phyloP scores from a whole-genome alignment of 2,888 invertebrate species.

The Petrophora chlorosata region DNA sequence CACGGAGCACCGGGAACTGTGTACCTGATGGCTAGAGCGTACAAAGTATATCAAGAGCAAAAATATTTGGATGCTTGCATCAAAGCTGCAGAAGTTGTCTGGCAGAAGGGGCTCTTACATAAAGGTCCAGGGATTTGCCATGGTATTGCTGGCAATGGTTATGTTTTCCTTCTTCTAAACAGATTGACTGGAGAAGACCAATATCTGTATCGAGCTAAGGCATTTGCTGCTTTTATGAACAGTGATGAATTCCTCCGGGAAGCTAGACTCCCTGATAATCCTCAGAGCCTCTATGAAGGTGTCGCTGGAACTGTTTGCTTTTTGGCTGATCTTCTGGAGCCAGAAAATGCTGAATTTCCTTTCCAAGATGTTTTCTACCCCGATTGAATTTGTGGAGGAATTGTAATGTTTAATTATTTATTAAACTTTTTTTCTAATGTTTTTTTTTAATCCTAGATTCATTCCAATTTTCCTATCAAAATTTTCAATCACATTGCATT shows the following conservation, averaged over 20 bases:
- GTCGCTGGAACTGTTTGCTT: constrained; percentile 93
- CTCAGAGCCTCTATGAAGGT: constrained; percentile 94
- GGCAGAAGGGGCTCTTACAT: constrained; percentile 91
- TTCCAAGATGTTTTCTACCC: constrained; percentile 88
- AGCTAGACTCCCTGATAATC: constrained; percentile 90
- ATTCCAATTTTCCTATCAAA: constrained; percentile 4
- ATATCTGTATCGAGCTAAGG: constrained; percentile 88
- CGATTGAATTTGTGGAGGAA: constrained; percentile 36
- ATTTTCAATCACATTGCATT: background rate
- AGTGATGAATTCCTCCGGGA: constrained; percentile 85
- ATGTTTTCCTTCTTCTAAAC: constrained; percentile 90
- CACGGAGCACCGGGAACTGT: constrained; percentile 94
- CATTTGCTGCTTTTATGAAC: constrained; percentile 90
- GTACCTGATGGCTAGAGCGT: constrained; percentile 92
- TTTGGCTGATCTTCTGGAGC: constrained; percentile 89
- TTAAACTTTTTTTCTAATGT: constrained; percentile 29
- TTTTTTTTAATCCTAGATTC: background rate
- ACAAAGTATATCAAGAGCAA: constrained; percentile 87
- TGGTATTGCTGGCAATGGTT: constrained; percentile 93
- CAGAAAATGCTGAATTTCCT: constrained; percentile 90
- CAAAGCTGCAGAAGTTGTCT: constrained; percentile 89
- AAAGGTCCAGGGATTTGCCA: constrained; percentile 97
- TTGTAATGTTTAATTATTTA: constrained; percentile 36
- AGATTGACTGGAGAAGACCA: constrained; percentile 88
- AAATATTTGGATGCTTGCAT: constrained; percentile 88